A percentile compares a stretch with the other conserved stretches of the same genome.
Evolutionary conservation across 2,797 vertebrate species (phyloP).

Genomic region (Rhinella marina): DNA sequence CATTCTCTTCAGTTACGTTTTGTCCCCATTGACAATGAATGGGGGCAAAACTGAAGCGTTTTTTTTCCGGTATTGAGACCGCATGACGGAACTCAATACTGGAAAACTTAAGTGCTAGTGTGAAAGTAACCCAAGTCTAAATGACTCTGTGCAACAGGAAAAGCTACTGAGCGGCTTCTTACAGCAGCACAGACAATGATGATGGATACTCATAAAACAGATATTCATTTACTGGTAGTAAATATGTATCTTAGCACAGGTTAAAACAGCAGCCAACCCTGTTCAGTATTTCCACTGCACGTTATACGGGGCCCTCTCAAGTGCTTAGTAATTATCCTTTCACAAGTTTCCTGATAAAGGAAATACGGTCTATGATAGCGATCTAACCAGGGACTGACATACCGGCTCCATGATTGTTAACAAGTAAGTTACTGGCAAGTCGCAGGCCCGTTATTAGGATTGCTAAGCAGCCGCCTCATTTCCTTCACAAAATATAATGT

Average conservation of each 20-base stretch:
- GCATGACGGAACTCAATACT: too few relatives aligned
- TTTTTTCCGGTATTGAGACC: too few relatives aligned
- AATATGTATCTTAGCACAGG: background rate
- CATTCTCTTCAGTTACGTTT: too few relatives aligned
- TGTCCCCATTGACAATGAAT: too few relatives aligned
- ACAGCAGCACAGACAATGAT: background rate
- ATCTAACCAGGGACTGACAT: background rate
- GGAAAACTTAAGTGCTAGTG: too few relatives aligned
- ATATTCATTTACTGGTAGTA: background rate
- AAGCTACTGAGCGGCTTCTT: background rate
- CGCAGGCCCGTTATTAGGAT: background rate
- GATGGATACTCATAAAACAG: background rate
- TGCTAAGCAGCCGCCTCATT: background rate
- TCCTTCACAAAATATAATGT: background rate
- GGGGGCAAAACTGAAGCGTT: too few relatives aligned
- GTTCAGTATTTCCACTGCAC: background rate
- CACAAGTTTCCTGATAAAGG: constrained; percentile 26
- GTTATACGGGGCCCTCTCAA: background rate
- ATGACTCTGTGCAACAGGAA: background rate
- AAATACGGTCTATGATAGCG: constrained; percentile 21
- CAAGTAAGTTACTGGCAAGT: background rate
- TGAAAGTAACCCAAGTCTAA: background rate
- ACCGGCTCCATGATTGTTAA: background rate
- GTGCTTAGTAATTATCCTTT: constrained; percentile 3
- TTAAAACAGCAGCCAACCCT: background rate